A percentile compares a stretch with the other conserved stretches of the same genome.
Conservation (phyloP, 2,797 vertebrate genomes). For the Bufotes viridis region DNA sequence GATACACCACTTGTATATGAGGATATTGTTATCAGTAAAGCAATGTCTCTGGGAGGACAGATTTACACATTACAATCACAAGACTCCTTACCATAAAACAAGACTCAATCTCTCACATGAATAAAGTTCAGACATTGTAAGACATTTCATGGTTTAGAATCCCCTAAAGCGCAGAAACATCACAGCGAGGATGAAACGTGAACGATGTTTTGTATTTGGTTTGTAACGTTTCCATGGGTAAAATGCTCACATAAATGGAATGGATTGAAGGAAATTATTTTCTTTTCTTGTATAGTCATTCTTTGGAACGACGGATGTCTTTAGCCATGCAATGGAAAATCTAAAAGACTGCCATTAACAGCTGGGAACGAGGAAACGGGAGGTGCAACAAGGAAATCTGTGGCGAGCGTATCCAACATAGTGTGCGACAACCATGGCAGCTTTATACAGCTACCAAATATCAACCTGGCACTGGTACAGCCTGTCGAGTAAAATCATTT, state of each 20-base stretch:
- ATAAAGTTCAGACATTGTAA: not conserved
- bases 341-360: constrained; percentile 47
- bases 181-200: not conserved
- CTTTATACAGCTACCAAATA: not conserved
- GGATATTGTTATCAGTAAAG: no score
- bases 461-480: not conserved
- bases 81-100: not conserved
- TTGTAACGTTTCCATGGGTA: not conserved
- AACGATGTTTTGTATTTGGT: not conserved
- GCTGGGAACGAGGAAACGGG: constrained; percentile 31
- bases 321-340: constrained; percentile 44
- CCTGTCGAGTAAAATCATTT: not conserved
- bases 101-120: not conserved
- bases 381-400: constrained; percentile 41
- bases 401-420: constrained; percentile 36
- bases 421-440: constrained; percentile 33
- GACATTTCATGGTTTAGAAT: not conserved
- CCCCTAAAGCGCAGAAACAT: not conserved
- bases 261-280: not conserved
- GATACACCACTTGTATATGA: no score
- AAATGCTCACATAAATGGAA: constrained; percentile 13
- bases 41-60: no score
- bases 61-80: not conserved
- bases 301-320: not conserved
- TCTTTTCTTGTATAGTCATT: constrained; percentile 1